These are phyloP conservation scores for Acanthosepion pharaonis DNA, from an alignment of 2,888 invertebrate genomes.

Conservation along the genomic window DNA sequence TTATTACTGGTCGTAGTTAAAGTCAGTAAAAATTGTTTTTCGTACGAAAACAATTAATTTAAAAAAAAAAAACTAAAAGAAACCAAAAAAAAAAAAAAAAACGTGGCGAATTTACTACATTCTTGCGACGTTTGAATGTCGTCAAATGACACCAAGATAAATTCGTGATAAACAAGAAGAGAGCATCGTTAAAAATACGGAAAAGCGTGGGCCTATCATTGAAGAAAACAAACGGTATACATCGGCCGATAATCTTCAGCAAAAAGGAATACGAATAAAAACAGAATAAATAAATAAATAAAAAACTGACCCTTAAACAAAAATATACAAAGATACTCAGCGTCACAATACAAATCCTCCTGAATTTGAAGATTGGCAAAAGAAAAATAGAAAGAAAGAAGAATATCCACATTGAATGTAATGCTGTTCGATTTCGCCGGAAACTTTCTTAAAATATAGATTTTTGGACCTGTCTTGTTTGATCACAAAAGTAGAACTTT, in stretches of 20 bases:
- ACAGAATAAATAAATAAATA: background rate
- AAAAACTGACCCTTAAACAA: background rate
- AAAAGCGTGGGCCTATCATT: too few species aligned
- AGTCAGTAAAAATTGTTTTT: too few species aligned
- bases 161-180: too few species aligned
- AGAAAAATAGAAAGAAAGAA: background rate
- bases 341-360: background rate
- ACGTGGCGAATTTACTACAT: too few species aligned
- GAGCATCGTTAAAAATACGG: too few species aligned
- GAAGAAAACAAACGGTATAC: background rate
- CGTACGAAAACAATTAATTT: too few species aligned
- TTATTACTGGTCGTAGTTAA: too few species aligned
- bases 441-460: background rate
- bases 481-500: background rate
- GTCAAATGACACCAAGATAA: too few species aligned
- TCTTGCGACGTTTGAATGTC: too few species aligned
- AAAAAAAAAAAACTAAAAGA: too few species aligned
- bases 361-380: background rate
- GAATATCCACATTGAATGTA: background rate
- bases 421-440: background rate
- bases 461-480: background rate
- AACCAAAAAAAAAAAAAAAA: too few species aligned
- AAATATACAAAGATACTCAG: too few species aligned
- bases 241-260: background rate
- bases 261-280: background rate